Conservation (phyloP, 2,113 vertebrate genomes). For the Glaucomys volans region DNA sequence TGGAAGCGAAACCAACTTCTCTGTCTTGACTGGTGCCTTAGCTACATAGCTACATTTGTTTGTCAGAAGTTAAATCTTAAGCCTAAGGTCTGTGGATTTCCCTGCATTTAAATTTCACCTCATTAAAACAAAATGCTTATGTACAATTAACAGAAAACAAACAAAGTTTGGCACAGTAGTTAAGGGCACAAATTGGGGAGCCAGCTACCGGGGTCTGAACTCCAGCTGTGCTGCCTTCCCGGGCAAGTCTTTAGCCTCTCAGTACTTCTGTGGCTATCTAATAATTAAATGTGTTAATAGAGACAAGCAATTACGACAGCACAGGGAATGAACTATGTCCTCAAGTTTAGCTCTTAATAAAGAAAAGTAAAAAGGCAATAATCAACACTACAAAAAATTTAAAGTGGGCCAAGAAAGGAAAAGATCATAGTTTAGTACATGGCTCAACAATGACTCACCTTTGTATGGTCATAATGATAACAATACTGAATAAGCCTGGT, state of each 20-base stretch:
- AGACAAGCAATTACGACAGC: background rate
- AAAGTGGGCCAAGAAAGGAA: conserved; percentile 5
- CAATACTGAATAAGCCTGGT: background rate
- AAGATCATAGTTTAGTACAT: background rate
- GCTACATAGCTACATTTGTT: background rate
- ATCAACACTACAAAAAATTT: conserved; percentile 20
- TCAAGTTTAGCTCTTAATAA: background rate
- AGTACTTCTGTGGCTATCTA: background rate
- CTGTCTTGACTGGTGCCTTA: background rate
- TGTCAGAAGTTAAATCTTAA: too few relatives aligned
- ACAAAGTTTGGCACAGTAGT: background rate
- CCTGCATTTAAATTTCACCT: conserved; percentile 11
- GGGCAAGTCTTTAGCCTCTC: background rate
- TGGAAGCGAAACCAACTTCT: too few relatives aligned
- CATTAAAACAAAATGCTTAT: background rate
- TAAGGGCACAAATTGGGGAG: background rate
- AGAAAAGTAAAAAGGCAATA: background rate
- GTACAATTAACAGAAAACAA: background rate
- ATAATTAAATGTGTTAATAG: background rate
- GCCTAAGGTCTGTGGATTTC: background rate
- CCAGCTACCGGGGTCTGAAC: background rate
- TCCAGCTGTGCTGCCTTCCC: background rate
- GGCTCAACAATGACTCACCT: background rate
- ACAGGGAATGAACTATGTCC: background rate
- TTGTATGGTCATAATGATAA: background rate